Evolutionary conservation across 2,888 invertebrate species (phyloP).

Genomic region (Vesta saturnalis): DNA sequence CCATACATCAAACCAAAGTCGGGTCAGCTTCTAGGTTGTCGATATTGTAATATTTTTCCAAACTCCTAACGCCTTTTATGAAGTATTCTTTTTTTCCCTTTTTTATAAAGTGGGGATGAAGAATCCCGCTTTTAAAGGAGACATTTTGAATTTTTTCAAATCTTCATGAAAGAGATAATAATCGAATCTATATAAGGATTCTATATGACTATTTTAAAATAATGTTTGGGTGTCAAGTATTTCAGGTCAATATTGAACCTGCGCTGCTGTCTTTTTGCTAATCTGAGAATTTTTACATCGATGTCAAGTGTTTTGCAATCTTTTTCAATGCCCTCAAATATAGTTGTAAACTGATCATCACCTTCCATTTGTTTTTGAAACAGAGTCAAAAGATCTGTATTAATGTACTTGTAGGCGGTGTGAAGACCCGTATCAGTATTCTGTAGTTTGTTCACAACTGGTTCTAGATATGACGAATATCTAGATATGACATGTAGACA

Average conservation of each 20-base stretch:
- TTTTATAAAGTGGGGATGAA: background rate
- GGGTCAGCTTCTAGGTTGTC: constrained; percentile 3
- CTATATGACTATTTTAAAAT: background rate
- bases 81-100: background rate
- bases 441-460: constrained; percentile 8
- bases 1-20: background rate
- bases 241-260: background rate
- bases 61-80: background rate
- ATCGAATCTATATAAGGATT: constrained; percentile 1
- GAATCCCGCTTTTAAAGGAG: background rate
- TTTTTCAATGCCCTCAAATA: background rate
- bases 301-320: background rate
- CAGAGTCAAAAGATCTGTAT: background rate
- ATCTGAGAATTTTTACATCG: background rate
- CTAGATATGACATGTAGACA: background rate
- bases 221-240: background rate
- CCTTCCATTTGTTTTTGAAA: background rate
- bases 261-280: background rate
- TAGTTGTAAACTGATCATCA: background rate
- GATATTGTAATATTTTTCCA: background rate
- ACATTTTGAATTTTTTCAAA: background rate
- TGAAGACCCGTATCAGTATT: background rate
- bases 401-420: background rate
- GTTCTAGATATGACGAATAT: constrained; percentile 10
- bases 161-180: background rate